Conservation (phyloP, 2,113 vertebrate species). For the Sinocyclocheilus rhinocerous region DNA sequence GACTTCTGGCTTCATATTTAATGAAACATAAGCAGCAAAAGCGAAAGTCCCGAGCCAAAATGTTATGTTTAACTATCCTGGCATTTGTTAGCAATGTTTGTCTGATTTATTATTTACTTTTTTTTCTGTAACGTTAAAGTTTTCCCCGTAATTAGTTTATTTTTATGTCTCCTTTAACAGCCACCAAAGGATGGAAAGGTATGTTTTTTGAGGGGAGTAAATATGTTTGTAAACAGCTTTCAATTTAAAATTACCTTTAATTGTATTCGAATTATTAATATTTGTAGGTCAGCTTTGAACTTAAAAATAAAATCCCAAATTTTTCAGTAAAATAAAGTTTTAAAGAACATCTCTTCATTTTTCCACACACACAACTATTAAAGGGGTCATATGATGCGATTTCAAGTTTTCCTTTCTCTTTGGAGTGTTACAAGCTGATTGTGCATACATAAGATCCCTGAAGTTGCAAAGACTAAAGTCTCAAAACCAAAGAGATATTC, state of each 20-base stretch:
- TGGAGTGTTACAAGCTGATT: too few relatives aligned
- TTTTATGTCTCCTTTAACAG: conserved; percentile 51
- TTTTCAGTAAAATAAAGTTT: too few relatives aligned
- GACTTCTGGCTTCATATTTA: neutral
- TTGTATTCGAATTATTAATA: neutral
- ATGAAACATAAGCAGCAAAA: neutral
- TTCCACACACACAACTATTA: too few relatives aligned
- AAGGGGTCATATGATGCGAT: too few relatives aligned
- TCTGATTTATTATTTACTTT: neutral
- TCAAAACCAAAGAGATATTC: too few relatives aligned
- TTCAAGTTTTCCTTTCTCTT: too few relatives aligned
- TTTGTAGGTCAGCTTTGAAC: neutral
- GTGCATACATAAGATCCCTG: too few relatives aligned
- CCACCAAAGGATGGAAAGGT: conserved; percentile 61
- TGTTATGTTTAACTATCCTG: neutral
- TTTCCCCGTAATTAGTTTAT: neutral
- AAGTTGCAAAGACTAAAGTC: too few relatives aligned
- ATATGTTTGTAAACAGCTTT: neutral
- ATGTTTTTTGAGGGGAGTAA: conserved; percentile 27
- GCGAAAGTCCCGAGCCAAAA: neutral
- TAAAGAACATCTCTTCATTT: too few relatives aligned
- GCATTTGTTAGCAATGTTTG: neutral
- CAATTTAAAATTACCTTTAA: neutral
- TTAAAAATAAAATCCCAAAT: neutral
- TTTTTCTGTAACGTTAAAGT: neutral